Evolutionary conservation across 1,140 invertebrate species (phyloP).

Genomic region (Drosophila orosa): DNA sequence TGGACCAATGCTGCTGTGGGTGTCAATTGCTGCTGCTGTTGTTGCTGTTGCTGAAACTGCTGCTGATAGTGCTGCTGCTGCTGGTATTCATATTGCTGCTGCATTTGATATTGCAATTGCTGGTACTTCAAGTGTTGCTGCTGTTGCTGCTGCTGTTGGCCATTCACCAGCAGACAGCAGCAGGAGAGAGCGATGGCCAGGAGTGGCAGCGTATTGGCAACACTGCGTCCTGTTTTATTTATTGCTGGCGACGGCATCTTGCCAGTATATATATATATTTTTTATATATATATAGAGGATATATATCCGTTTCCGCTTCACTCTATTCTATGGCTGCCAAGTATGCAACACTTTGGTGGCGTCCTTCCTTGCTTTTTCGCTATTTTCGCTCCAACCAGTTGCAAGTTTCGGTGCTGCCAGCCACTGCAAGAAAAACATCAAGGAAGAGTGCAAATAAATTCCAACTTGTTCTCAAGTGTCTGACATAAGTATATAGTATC

Average conservation of each 20-base stretch:
- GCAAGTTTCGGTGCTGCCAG: slow-evolving; percentile 38
- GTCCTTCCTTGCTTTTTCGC: slow-evolving; percentile 33
- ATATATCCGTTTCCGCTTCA: slow-evolving; percentile 27
- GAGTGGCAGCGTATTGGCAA: slow-evolving; percentile 69
- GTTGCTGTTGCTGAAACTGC: slow-evolving; percentile 67
- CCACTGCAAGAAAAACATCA: slow-evolving; percentile 66
- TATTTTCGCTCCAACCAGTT: slow-evolving; percentile 34
- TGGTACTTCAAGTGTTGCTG: slow-evolving; percentile 71
- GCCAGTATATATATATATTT: slow-evolving; percentile 27
- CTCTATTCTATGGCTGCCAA: slow-evolving; percentile 39
- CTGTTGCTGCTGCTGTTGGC: slow-evolving; percentile 52
- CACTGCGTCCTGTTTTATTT: slow-evolving; percentile 59
- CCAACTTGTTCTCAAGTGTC: slow-evolving; percentile 56
- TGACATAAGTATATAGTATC: slow-evolving; percentile 1
- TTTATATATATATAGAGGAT: slow-evolving; percentile 9
- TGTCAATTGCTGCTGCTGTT: slow-evolving; percentile 42
- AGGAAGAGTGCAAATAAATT: slow-evolving; percentile 56
- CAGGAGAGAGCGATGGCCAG: slow-evolving; percentile 67
- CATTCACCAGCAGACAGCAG: slow-evolving; percentile 66
- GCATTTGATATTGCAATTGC: slow-evolving; percentile 77
- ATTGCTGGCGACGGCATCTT: slow-evolving; percentile 67
- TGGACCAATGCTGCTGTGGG: slow-evolving; percentile 32
- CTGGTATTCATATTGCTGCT: slow-evolving; percentile 78
- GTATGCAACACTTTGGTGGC: slow-evolving; percentile 57
- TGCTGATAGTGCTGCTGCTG: slow-evolving; percentile 73